Evolutionary conservation across 92 coral and sea anemone species (phyloP).

Genomic region (Zoanthus sociatus): DNA sequence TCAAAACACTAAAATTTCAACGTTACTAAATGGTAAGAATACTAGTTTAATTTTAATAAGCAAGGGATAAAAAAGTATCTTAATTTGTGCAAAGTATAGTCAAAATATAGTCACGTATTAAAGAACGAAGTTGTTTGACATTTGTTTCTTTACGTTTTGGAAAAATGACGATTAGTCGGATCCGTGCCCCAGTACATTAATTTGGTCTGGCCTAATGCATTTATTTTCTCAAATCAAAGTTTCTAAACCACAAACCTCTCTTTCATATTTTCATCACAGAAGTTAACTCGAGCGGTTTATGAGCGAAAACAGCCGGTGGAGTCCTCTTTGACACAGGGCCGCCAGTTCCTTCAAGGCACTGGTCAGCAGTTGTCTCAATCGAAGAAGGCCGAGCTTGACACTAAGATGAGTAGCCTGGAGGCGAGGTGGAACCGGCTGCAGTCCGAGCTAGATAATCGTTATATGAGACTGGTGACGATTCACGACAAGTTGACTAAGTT

Average conservation of each 20-base stretch:
- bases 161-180: too few relatives aligned
- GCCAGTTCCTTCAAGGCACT: conserved; percentile 86
- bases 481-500: conserved; percentile 95
- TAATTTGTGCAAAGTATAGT: too few relatives aligned
- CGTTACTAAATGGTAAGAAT: too few relatives aligned
- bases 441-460: conserved; percentile 96
- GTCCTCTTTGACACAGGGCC: conserved; percentile 85
- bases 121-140: too few relatives aligned
- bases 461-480: conserved; percentile 94
- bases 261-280: conserved; percentile 45
- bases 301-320: conserved; percentile 98
- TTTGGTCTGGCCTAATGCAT: neutral
- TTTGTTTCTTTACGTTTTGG: too few relatives aligned
- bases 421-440: conserved; percentile 96
- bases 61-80: too few relatives aligned
- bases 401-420: conserved; percentile 96
- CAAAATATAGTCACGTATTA: too few relatives aligned
- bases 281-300: conserved; percentile 92
- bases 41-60: too few relatives aligned
- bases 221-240: neutral
- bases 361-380: conserved; percentile 81
- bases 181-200: too few relatives aligned
- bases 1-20: too few relatives aligned
- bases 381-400: conserved; percentile 85
- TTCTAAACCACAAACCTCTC: conserved; percentile 2